Evolutionary conservation across 2,113 vertebrate genomes (phyloP), one percentile per base, ranked within the genome.

Genomic region (Chascanopsetta lugubris): DNA sequence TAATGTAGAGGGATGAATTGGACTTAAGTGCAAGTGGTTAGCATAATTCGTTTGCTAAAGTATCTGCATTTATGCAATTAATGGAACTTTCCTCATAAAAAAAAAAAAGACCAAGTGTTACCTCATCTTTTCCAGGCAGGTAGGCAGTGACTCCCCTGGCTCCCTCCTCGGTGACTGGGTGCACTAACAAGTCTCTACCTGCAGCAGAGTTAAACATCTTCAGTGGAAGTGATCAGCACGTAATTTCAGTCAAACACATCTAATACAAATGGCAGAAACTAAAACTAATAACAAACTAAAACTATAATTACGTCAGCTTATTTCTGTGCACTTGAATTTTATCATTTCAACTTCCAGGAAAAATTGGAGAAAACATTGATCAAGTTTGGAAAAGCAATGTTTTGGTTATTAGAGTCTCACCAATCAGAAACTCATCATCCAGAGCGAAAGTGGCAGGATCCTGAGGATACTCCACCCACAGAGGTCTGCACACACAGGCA

Each of bases 381-480:
- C 13, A 57, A 26, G n/a, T n/a, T n/a, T n/a, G 6, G 13, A 10
- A 30, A 1, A 36, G 6, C 3, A 24, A 20, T n/a, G 7, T 46
- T 6, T 34, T 20, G 9, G 2, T 7, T 8, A 49, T 57, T 21
- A 15, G 7, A 3, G 11, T 65, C 94, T 94, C 74, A 97, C 96
- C 96, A 0, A 97, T 88, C 78, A 97, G 69, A 71, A 92, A 97
- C 69, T 97, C 91, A 26, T 97, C 93, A 51, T 97, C 96, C 22
- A 95, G 76, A 56, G 90, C 83, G 50, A 95, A 97, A 4, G 94
- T 93, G 22, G 87, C 82, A 9, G 86, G 62, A 49, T 97, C 94
- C 26, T 90, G 86, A 21, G 95, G 94, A 84, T 93, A 97, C 47
- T 95, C 94, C 29, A 96, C 91, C 96, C 96, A 97, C 30, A 97